A percentile compares a stretch with the other conserved stretches of the same genome.
phyloP scores from a whole-genome alignment of 1,140 invertebrate genomes.

The Mylabris phalerata region DNA sequence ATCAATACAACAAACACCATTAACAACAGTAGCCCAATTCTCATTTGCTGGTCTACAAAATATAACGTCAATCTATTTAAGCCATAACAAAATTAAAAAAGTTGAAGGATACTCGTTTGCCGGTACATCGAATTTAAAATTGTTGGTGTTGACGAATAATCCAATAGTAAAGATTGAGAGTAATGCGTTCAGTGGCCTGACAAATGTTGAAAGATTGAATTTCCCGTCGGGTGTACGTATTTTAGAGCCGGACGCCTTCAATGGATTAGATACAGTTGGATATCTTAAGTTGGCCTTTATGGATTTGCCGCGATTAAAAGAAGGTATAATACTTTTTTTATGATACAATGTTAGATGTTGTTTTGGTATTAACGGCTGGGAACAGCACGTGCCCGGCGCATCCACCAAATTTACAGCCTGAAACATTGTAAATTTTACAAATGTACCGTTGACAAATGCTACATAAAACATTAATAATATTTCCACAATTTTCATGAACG shows the following conservation, averaged over 20 bases:
- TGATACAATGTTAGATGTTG: too few relatives aligned
- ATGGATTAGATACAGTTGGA: constrained; percentile 69
- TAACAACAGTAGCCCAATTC: constrained; percentile 67
- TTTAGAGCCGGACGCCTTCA: constrained; percentile 71
- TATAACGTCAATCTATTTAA: constrained; percentile 63
- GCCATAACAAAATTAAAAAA: constrained; percentile 69
- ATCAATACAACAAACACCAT: constrained; percentile 73
- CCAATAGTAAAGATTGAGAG: constrained; percentile 65
- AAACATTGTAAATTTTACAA: too few relatives aligned
- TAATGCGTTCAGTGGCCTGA: constrained; percentile 72
- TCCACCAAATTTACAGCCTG: too few relatives aligned
- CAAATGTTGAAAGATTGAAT: constrained; percentile 66
- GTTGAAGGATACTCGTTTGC: constrained; percentile 76
- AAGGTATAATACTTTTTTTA: constrained; percentile 38
- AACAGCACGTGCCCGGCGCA: too few relatives aligned
- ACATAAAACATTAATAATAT: too few relatives aligned
- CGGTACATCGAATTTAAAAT: constrained; percentile 69
- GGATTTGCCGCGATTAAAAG: constrained; percentile 62
- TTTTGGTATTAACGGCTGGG: too few relatives aligned
- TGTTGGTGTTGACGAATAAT: constrained; percentile 69
- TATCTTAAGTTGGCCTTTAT: constrained; percentile 71
- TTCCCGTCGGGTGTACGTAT: constrained; percentile 67
- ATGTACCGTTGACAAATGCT: too few relatives aligned
- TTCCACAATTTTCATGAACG: too few relatives aligned
- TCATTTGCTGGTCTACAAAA: constrained; percentile 77